Conservation (phyloP, 2,888 invertebrate genomes). For the Pollenia labialis region DNA sequence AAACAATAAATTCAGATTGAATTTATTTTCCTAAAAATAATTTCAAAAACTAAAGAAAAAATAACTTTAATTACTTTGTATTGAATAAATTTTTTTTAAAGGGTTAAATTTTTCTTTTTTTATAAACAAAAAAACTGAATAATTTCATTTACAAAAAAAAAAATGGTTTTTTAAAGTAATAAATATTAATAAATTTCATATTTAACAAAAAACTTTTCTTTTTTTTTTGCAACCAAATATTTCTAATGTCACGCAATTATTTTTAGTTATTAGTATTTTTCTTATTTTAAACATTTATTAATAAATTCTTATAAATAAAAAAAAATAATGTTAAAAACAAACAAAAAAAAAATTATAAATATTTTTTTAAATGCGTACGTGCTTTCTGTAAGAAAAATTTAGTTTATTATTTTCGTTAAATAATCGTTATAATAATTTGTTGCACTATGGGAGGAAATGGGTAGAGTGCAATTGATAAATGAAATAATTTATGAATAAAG, state of each 20-base stretch:
- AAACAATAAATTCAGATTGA: constrained; percentile 41
- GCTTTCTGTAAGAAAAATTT: constrained; percentile 54
- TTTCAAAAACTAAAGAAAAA: constrained; percentile 33
- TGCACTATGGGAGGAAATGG: constrained; percentile 57
- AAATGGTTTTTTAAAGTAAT: background rate
- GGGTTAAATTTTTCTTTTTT: constrained; percentile 1
- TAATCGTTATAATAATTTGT: constrained; percentile 33
- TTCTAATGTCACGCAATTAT: constrained; percentile 71
- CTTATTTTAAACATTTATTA: constrained; percentile 18
- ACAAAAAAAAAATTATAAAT: constrained; percentile 39
- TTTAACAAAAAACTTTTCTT: constrained; percentile 8
- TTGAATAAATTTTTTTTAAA: constrained; percentile 15
- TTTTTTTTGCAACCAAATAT: constrained; percentile 25
- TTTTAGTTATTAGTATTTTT: constrained; percentile 27
- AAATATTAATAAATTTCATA: constrained; percentile 53
- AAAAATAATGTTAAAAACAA: constrained; percentile 10
- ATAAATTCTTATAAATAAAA: constrained; percentile 11
- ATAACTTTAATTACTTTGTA: background rate
- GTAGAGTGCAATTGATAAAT: constrained; percentile 29
- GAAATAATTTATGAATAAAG: constrained; percentile 17
- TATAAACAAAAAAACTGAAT: background rate
- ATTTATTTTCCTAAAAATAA: constrained; percentile 17
- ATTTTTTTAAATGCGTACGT: constrained; percentile 67
- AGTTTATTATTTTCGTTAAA: constrained; percentile 27
- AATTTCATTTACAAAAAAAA: constrained; percentile 18